Percentiles rank a stretch among this genome's conserved stretches.
These are phyloP conservation scores for Moxostoma hubbsi DNA, from an alignment of 2,797 vertebrate genomes.

Conservation along the genomic window DNA sequence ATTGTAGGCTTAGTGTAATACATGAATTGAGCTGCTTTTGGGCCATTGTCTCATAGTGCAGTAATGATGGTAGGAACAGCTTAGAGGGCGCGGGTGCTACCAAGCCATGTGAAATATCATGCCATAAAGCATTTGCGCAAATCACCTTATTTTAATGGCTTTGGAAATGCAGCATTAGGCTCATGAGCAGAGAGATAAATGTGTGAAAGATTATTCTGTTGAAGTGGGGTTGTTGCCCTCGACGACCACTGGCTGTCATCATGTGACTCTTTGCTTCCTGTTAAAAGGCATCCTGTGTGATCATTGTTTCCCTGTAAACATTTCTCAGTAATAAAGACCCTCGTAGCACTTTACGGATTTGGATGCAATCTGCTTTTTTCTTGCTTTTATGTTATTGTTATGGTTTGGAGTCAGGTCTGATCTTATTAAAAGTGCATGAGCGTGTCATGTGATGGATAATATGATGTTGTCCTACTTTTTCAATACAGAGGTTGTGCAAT, in stretches of 20 bases:
- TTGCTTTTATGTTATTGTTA: constrained; percentile 28
- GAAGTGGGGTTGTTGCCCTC: constrained; percentile 70
- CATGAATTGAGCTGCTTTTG: constrained; percentile 48
- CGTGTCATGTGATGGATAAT: constrained; percentile 14
- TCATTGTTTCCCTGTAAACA: constrained; percentile 36
- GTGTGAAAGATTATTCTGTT: constrained; percentile 73
- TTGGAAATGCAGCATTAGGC: constrained; percentile 67
- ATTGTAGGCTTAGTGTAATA: constrained; percentile 75
- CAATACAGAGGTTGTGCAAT: background rate
- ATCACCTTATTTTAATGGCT: constrained; percentile 73
- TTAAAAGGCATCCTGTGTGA: constrained; percentile 17
- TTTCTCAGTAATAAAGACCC: constrained; percentile 22
- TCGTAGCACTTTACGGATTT: constrained; percentile 39
- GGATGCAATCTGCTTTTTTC: constrained; percentile 33
- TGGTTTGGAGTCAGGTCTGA: constrained; percentile 11
- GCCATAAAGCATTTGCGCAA: constrained; percentile 68
- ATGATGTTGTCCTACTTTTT: constrained; percentile 31
- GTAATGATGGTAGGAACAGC: constrained; percentile 60
- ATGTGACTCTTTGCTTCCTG: constrained; percentile 18
- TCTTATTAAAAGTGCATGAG: constrained; percentile 26
- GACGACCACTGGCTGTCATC: constrained; percentile 49
- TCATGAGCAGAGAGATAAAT: constrained; percentile 73
- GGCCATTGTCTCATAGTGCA: constrained; percentile 65
- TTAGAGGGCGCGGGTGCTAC: constrained; percentile 59
- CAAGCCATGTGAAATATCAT: constrained; percentile 53